Percentiles rank a stretch among this genome's conserved stretches.
Evolutionary conservation across 2,888 invertebrate species (phyloP).

Genomic region (Lepidonotus clava): DNA sequence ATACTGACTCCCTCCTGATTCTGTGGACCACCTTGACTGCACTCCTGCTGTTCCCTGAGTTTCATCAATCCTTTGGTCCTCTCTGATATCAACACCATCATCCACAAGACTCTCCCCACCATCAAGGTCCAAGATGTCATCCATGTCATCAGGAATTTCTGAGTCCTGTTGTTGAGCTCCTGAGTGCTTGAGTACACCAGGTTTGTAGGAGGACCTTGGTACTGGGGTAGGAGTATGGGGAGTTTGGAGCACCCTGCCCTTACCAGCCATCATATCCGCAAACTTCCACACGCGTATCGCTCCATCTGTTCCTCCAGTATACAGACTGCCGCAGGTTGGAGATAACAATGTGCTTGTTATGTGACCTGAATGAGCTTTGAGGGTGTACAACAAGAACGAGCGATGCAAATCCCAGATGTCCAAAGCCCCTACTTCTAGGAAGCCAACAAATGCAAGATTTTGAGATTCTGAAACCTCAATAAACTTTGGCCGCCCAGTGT

Average conservation of each 20-base stretch:
- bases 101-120: conserved; percentile 35
- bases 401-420: conserved; percentile 33
- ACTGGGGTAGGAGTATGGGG: neutral
- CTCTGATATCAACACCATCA: neutral
- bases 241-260: neutral
- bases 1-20: neutral
- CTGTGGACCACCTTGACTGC: neutral
- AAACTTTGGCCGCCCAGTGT: conserved; percentile 29
- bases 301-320: conserved; percentile 27
- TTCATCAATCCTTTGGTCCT: neutral
- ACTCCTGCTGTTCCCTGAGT: neutral
- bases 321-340: neutral
- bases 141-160: neutral
- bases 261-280: neutral
- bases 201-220: too few relatives aligned
- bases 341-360: conserved; percentile 24
- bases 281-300: conserved; percentile 18
- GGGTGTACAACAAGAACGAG: neutral
- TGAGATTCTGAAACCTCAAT: neutral
- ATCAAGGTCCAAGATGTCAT: conserved; percentile 14
- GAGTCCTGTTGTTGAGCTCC: too few relatives aligned
- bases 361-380: neutral
- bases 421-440: neutral
- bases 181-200: too few relatives aligned
- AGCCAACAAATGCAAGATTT: conserved; percentile 9